Evolutionary conservation across 2,888 invertebrate species (phyloP).

Genomic region (Phytoseiulus persimilis): DNA sequence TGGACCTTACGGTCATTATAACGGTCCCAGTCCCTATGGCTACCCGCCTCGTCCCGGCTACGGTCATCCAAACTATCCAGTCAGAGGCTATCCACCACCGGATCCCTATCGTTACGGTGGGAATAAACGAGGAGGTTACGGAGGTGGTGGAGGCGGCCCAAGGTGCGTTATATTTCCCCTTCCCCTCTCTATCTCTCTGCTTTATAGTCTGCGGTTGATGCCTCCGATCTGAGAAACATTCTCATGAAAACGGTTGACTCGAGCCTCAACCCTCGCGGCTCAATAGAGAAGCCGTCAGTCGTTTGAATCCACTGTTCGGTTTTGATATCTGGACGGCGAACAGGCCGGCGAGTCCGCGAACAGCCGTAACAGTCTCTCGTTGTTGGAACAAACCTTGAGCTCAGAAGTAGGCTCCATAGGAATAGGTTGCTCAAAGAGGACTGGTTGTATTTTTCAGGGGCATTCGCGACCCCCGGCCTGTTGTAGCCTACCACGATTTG

Average conservation of each 20-base stretch:
- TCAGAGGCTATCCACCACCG: conserved; percentile 39
- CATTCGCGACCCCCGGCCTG: conserved; percentile 58
- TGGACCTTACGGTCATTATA: conserved; percentile 45
- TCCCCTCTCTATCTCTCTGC: too few relatives aligned
- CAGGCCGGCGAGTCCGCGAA: neutral
- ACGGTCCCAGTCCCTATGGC: conserved; percentile 43
- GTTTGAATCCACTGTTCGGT: too few relatives aligned
- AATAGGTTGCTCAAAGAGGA: neutral
- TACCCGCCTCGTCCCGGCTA: conserved; percentile 39
- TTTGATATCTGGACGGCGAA: neutral
- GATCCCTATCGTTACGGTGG: conserved; percentile 36
- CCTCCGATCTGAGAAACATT: neutral
- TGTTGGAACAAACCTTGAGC: neutral
- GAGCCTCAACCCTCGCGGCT: too few relatives aligned
- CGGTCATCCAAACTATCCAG: conserved; percentile 36
- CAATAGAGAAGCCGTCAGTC: too few relatives aligned
- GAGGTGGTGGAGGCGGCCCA: conserved; percentile 41
- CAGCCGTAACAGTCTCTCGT: neutral
- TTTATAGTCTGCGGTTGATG: conserved; percentile 39
- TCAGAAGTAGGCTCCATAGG: neutral
- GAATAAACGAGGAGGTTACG: conserved; percentile 38
- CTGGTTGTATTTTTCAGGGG: conserved; percentile 43
- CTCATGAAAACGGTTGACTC: too few relatives aligned
- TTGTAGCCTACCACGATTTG: conserved; percentile 80
- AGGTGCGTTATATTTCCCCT: conserved; percentile 41